Conservation (phyloP, 2,797 vertebrate genomes). For the Catamblyrhynchus diadema region DNA sequence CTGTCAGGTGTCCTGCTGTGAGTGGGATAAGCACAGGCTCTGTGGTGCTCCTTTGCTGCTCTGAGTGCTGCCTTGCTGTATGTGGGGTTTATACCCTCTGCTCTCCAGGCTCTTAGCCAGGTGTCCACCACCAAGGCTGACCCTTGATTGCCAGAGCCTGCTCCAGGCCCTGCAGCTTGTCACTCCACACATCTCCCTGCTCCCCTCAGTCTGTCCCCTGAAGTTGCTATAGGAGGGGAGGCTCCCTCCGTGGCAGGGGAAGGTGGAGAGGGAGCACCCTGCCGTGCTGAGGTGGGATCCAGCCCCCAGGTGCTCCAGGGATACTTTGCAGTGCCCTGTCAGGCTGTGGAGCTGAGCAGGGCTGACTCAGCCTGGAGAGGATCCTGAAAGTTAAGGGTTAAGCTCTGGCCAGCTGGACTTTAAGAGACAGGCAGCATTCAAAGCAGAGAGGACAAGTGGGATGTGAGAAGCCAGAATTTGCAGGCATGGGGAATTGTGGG, state of each 20-base stretch:
- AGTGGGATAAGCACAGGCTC: neutral
- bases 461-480: slow-evolving; percentile 39
- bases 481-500: slow-evolving; percentile 41
- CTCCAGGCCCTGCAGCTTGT: neutral
- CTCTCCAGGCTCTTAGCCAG: neutral
- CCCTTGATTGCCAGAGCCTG: neutral
- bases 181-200: neutral
- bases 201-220: neutral
- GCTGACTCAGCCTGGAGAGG: neutral
- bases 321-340: neutral
- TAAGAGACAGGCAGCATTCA: neutral
- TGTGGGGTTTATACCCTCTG: neutral
- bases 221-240: neutral
- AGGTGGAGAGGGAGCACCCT: neutral
- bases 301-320: neutral
- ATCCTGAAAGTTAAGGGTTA: neutral
- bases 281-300: neutral
- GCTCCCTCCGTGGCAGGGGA: neutral
- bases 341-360: neutral
- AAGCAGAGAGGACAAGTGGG: slow-evolving; percentile 19
- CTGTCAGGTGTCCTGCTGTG: neutral
- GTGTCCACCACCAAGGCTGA: neutral
- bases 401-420: slow-evolving; percentile 14
- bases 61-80: rapidly evolving
- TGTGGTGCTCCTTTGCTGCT: neutral